Conservation (phyloP, 2,888 invertebrate species). For the Clostera curtula region DNA sequence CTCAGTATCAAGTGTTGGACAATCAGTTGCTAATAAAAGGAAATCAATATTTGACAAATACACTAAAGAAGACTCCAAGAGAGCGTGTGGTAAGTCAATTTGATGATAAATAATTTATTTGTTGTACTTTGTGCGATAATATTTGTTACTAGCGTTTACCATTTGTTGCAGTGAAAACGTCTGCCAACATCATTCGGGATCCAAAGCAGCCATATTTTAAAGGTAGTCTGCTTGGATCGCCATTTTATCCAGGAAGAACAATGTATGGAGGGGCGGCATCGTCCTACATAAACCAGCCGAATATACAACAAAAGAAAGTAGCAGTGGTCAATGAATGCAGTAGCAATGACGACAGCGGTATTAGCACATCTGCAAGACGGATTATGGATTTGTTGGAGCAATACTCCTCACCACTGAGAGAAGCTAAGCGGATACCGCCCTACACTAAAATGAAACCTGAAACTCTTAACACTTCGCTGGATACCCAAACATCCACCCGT, state of each 20-base stretch:
- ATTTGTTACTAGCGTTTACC: not conserved
- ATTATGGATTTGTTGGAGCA: conserved; percentile 87
- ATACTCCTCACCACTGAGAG: conserved; percentile 86
- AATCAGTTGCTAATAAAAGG: conserved; percentile 35
- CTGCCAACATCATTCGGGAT: conserved; percentile 48
- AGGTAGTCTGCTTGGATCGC: conserved; percentile 64
- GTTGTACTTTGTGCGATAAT: not conserved
- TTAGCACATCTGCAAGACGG: conserved; percentile 84
- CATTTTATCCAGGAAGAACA: conserved; percentile 84
- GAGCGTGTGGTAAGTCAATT: conserved; percentile 24
- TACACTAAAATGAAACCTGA: conserved; percentile 23
- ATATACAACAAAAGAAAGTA: conserved; percentile 36
- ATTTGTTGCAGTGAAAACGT: conserved; percentile 39
- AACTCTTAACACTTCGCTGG: conserved; percentile 10
- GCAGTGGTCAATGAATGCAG: conserved; percentile 33
- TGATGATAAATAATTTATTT: not conserved
- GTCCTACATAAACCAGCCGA: conserved; percentile 66
- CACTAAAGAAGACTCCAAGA: conserved; percentile 16
- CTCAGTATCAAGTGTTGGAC: conserved; percentile 26
- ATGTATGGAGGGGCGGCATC: conserved; percentile 83
- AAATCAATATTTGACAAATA: conserved; percentile 43
- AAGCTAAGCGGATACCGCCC: conserved; percentile 84
- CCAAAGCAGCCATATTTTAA: conserved; percentile 47
- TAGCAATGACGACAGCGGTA: conserved; percentile 31
- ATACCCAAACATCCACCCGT: too few relatives aligned